Evolutionary conservation across 2,113 vertebrate species (phyloP).

Genomic region (Platichthys flesus): DNA sequence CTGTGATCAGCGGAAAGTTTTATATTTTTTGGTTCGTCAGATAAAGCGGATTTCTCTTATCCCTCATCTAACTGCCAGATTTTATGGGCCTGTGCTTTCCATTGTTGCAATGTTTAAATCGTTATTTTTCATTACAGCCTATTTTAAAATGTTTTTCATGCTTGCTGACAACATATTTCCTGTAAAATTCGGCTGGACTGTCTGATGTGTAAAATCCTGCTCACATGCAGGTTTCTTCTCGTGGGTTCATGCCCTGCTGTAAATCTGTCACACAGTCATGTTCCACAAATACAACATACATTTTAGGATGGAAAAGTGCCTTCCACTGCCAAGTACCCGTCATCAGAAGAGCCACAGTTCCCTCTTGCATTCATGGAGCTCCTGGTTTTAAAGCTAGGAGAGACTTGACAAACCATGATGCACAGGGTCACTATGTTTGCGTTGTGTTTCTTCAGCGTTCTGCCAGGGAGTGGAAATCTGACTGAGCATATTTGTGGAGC

Average conservation of each 20-base stretch:
- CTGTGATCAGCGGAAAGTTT: not conserved
- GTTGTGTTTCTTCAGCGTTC: constrained; percentile 2
- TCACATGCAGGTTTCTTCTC: not conserved
- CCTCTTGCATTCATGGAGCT: constrained; percentile 13
- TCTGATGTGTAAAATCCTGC: not conserved
- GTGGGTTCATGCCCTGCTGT: not conserved
- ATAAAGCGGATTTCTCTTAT: not conserved
- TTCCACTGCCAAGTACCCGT: constrained; percentile 14
- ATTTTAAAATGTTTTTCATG: not conserved
- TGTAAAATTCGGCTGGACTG: constrained; percentile 7
- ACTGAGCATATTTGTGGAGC: constrained; percentile 38
- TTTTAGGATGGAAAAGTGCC: not conserved
- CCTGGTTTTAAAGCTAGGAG: constrained; percentile 9
- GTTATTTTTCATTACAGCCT: not conserved
- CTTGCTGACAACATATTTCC: not conserved
- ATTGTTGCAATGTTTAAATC: no score
- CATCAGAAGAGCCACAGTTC: not conserved
- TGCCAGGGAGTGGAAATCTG: constrained; percentile 9
- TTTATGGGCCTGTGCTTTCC: not conserved
- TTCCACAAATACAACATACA: no score
- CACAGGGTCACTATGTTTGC: not conserved
- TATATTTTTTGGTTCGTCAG: not conserved
- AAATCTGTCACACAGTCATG: not conserved
- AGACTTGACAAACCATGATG: no score
- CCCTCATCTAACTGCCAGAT: not conserved